Evolutionary conservation across 2,888 invertebrate species (phyloP), one percentile per base, ranked within the genome.

Genomic region (Ophonus ardosiacus): DNA sequence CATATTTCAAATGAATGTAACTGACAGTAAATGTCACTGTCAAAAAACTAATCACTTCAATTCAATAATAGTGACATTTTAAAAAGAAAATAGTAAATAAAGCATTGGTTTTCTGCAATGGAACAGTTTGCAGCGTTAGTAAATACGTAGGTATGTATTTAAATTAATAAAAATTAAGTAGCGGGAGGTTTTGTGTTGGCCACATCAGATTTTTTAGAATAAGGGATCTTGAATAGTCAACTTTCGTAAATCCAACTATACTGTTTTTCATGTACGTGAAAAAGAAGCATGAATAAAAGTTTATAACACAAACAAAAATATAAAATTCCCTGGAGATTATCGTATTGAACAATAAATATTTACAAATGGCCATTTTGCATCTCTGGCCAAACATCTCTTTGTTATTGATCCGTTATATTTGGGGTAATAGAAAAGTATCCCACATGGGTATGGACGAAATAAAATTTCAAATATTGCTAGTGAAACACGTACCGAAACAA

Each of bases 401-500:
- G 59, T 17, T 59, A 59, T 59, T 59, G 59, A 59, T 59, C 59
- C 59, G 59, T 31, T 68, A 68, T 68, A 51, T 68, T 38, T 68
- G 31, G 38, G 38, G 63, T 63, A 21, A 63, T 63, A 21, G 63
- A 21, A 63, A 63, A 63, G 43, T 51, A 51, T 51, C 10, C 43
- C 43, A 63, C 63, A 63, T 24, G 21, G 63, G 13, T 21, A 17
- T 63, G 63, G 13, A 18, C 10, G 63, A 10, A 63, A 24, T 31
- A 68, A 68, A 68, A 68, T 68, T 68, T 68, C 68, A 68, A 68
- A 68, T 68, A 68, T 15, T 31, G 38, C 68, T 68, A 24, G n/a
- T 68, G n/a, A 31, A 68, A 68, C 68, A 24, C 10, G 8, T 38
- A 74, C 71, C 71, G 51, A 74, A 74, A 74, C 71, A 74, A 43